Conservation (phyloP, 2,113 vertebrate genomes). For the Callipepla californica region DNA sequence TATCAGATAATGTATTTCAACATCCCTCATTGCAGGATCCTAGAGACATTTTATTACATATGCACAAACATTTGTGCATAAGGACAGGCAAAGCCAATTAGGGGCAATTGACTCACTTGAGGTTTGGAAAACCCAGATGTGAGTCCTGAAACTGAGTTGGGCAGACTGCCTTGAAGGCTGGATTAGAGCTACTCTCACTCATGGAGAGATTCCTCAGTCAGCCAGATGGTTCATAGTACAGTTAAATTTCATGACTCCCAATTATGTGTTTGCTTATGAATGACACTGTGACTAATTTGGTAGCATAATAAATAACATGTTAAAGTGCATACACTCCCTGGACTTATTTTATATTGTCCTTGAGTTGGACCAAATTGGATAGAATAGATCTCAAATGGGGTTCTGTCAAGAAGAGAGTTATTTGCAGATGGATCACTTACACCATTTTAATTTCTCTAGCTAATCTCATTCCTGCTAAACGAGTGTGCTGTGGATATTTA, state of each 20-base stretch:
- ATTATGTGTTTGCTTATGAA: constrained; percentile 37
- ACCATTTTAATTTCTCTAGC: constrained; percentile 23
- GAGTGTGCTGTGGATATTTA: background rate
- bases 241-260: constrained; percentile 1
- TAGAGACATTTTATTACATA: background rate
- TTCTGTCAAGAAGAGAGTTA: constrained; percentile 16
- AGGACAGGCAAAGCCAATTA: background rate
- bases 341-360: constrained; percentile 19
- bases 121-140: background rate
- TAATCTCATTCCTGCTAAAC: constrained; percentile 30
- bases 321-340: constrained; percentile 32
- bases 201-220: background rate
- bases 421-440: constrained; percentile 59
- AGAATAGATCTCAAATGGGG: constrained; percentile 50
- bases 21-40: background rate
- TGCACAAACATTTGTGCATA: background rate
- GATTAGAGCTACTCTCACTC: background rate
- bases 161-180: background rate
- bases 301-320: constrained; percentile 36
- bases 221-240: constrained; percentile 9
- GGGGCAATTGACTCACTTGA: background rate
- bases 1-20: background rate
- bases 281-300: constrained; percentile 43
- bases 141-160: rapidly evolving
- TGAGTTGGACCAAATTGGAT: constrained; percentile 29